phyloP scores from a whole-genome alignment of 2,113 vertebrate species.

The Morphnarchus princeps region DNA sequence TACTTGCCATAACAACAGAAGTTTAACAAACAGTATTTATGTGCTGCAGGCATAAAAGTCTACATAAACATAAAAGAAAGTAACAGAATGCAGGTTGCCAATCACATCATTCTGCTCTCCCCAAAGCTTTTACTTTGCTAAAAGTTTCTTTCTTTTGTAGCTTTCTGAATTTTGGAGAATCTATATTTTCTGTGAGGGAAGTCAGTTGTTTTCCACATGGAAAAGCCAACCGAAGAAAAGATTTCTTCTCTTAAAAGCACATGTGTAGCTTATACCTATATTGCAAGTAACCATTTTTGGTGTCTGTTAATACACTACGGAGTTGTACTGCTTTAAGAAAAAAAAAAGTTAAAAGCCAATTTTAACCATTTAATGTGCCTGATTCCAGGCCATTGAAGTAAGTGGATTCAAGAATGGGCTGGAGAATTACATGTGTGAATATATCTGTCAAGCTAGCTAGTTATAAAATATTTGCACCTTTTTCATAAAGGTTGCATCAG shows the following conservation, averaged over 20 bases:
- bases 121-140: conserved; percentile 33
- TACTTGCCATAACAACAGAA: conserved; percentile 62
- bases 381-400: neutral
- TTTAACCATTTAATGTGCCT: neutral
- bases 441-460: neutral
- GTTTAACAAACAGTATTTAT: conserved; percentile 57
- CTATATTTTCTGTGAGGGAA: conserved; percentile 2
- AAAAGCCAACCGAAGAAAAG: neutral
- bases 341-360: neutral
- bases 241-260: neutral
- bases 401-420: neutral
- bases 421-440: neutral
- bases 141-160: conserved; percentile 34
- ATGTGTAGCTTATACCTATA: neutral
- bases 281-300: neutral
- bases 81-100: conserved; percentile 60
- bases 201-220: neutral
- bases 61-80: conserved; percentile 48
- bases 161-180: neutral
- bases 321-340: neutral
- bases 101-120: conserved; percentile 31
- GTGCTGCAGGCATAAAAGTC: conserved; percentile 37
- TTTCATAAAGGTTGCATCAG: conserved; percentile 1
- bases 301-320: neutral
- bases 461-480: neutral